phyloP scores from a whole-genome alignment of 1,140 invertebrate genomes.

The Lasioglossum albipes region DNA sequence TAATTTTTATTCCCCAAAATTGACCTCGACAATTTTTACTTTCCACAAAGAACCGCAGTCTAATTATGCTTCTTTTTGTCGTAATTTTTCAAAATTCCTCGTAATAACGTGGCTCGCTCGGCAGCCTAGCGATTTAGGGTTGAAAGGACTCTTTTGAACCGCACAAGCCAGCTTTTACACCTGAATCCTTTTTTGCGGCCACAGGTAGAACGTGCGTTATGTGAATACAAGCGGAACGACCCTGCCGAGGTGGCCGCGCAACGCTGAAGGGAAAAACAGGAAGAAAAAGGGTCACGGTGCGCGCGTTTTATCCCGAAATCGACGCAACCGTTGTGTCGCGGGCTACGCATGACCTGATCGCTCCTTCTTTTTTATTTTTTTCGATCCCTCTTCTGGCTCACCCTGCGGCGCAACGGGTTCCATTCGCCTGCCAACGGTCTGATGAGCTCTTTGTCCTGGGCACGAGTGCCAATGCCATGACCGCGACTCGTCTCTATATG shows the following conservation, averaged over 20 bases:
- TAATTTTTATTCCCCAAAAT: too few species aligned
- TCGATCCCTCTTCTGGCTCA: not conserved
- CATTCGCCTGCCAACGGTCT: constrained; percentile 27
- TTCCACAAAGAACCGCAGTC: too few species aligned
- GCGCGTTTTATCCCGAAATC: constrained; percentile 54
- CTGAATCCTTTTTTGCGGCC: constrained; percentile 37
- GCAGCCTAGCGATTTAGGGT: too few species aligned
- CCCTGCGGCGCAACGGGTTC: constrained; percentile 25
- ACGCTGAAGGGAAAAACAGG: not conserved
- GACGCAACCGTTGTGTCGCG: constrained; percentile 57
- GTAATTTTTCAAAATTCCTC: too few species aligned
- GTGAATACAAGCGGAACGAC: constrained; percentile 47
- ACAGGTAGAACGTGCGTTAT: constrained; percentile 16
- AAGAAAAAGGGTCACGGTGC: constrained; percentile 2
- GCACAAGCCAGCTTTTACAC: constrained; percentile 47
- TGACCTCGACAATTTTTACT: too few species aligned
- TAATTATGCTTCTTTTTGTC: too few species aligned
- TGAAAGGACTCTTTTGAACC: constrained; percentile 42
- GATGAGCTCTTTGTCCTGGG: constrained; percentile 52
- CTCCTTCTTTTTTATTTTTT: not conserved
- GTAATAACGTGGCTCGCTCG: too few species aligned
- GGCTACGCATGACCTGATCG: constrained; percentile 35
- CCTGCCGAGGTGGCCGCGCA: not conserved
- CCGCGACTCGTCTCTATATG: too few species aligned
- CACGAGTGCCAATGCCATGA: constrained; percentile 35